Conservation (phyloP, 2,888 invertebrate genomes). For the Leptopterna dolabrata region DNA sequence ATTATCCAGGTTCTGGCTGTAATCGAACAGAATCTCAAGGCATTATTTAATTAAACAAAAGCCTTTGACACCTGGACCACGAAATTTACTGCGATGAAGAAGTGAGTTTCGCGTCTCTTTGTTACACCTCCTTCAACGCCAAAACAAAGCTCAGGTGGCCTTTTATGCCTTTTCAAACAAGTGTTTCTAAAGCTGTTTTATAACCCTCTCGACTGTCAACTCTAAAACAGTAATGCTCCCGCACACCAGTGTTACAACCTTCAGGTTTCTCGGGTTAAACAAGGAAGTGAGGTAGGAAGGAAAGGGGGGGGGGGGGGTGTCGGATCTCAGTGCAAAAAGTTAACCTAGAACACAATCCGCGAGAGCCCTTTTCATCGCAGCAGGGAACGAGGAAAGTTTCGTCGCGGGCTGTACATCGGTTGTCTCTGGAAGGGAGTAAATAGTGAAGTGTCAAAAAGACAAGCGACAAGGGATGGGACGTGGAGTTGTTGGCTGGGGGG, state of each 20-base stretch:
- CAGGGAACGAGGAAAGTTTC: not conserved
- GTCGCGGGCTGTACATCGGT: not conserved
- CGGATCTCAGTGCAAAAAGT: not conserved
- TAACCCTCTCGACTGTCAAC: not conserved
- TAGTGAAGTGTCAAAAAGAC: constrained; percentile 21
- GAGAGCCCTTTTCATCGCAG: not conserved
- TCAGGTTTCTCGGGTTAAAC: not conserved
- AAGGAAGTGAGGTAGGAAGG: not conserved
- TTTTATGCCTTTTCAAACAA: constrained; percentile 10
- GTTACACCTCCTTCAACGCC: constrained; percentile 1
- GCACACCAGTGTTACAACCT: constrained; percentile 4
- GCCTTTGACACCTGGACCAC: not conserved
- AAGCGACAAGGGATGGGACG: not conserved
- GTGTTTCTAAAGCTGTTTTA: constrained; percentile 5
- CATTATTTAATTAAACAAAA: not conserved
- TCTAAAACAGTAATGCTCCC: constrained; percentile 10
- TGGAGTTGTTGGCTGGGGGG: not conserved
- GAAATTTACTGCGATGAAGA: not conserved
- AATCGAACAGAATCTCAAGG: not conserved
- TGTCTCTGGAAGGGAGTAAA: not conserved
- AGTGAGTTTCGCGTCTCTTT: not conserved
- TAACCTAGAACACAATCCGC: constrained; percentile 1
- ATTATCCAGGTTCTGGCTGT: not conserved
- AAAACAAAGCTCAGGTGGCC: constrained; percentile 27
- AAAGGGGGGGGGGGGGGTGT: not conserved